These are phyloP conservation scores for Trogon surrucura DNA, from an alignment of 2,113 vertebrate species.

Conservation along the genomic window DNA sequence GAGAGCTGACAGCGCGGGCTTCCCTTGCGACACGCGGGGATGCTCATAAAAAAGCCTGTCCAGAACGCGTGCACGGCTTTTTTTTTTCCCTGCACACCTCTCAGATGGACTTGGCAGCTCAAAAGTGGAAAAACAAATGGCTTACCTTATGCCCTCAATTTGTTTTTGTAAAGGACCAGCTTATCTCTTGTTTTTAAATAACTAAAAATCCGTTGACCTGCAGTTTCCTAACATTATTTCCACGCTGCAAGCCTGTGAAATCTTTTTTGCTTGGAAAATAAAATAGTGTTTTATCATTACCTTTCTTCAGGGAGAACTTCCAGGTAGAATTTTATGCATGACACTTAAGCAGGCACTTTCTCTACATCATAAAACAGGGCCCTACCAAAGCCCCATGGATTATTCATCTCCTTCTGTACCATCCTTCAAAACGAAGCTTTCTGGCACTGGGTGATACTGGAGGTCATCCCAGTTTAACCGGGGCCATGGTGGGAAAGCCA, in stretches of 20 bases:
- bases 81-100: not conserved
- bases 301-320: not conserved
- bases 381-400: not conserved
- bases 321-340: not conserved
- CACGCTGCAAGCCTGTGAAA: not conserved
- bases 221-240: not conserved
- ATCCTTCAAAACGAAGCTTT: not conserved
- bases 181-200: not conserved
- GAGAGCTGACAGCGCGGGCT: not conserved
- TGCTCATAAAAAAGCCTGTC: not conserved
- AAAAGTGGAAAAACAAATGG: not conserved
- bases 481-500: not conserved
- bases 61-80: not conserved
- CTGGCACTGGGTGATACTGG: not conserved
- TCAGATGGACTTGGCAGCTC: not conserved
- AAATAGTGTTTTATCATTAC: not conserved
- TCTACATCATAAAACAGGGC: not conserved
- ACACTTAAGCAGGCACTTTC: not conserved
- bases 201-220: not conserved
- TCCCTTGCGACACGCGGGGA: not conserved
- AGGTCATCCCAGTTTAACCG: not conserved
- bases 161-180: not conserved
- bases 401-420: not conserved
- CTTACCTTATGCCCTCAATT: not conserved
- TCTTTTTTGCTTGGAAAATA: not conserved